Conservation (phyloP, 1,140 invertebrate genomes). For the Anthonomus grandis region DNA sequence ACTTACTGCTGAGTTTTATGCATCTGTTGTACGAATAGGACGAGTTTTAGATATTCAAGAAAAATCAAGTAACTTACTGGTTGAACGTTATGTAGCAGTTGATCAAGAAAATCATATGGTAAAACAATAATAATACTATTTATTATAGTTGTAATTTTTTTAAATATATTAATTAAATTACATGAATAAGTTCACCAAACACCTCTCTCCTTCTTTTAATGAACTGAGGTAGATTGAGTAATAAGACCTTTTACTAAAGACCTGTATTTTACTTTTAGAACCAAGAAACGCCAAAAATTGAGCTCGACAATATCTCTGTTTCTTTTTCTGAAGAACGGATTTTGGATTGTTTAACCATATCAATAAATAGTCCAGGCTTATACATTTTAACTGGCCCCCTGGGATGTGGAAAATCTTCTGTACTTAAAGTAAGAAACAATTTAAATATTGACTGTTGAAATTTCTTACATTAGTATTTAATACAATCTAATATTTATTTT, state of each 20-base stretch:
- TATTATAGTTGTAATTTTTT: no score
- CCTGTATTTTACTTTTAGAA: background rate
- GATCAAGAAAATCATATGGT: background rate
- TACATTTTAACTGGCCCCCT: slow-evolving; percentile 72
- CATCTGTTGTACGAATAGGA: slow-evolving; percentile 11
- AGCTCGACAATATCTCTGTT: slow-evolving; percentile 15
- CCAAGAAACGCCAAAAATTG: no score
- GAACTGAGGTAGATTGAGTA: slow-evolving; percentile 50
- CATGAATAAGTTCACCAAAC: background rate
- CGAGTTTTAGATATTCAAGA: slow-evolving; percentile 54
- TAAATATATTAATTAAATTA: background rate
- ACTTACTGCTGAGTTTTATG: slow-evolving; percentile 11
- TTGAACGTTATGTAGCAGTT: background rate
- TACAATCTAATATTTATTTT: slow-evolving; percentile 45
- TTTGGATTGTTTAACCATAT: slow-evolving; percentile 58
- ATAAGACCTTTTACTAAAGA: background rate
- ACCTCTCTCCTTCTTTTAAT: background rate
- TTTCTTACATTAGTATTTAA: slow-evolving; percentile 53
- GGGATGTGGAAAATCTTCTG: slow-evolving; percentile 76
- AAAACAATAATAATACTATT: background rate
- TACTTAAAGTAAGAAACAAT: slow-evolving; percentile 58
- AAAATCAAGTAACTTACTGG: no score
- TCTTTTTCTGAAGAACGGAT: slow-evolving; percentile 45
- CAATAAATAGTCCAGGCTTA: slow-evolving; percentile 56
- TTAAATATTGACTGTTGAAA: slow-evolving; percentile 54